Conservation (phyloP, 2,113 vertebrate species). For the Motacilla alba region DNA sequence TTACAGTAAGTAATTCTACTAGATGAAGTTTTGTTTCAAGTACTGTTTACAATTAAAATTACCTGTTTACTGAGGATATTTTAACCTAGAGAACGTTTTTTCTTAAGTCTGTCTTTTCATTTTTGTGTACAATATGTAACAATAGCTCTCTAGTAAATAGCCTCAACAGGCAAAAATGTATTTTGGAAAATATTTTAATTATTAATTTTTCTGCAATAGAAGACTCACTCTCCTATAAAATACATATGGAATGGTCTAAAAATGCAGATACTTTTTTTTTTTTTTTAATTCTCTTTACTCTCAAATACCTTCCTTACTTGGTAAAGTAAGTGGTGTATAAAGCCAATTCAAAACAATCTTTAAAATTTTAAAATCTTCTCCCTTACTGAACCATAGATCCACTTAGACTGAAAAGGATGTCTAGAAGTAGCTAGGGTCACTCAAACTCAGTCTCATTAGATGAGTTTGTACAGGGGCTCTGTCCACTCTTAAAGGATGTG, state of each 20-base stretch:
- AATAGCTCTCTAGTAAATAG: background rate
- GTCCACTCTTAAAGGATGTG: background rate
- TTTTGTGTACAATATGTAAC: background rate
- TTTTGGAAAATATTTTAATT: background rate
- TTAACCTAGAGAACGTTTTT: background rate
- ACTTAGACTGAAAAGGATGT: background rate
- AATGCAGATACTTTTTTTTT: background rate
- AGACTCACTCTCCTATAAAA: background rate
- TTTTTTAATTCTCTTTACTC: background rate
- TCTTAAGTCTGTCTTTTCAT: background rate
- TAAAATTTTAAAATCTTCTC: background rate
- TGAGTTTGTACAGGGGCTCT: background rate
- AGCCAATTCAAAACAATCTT: background rate
- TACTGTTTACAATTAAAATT: background rate
- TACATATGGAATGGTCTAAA: background rate
- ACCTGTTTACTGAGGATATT: background rate
- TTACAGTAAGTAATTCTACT: background rate
- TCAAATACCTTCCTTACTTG: background rate
- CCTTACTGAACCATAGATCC: background rate
- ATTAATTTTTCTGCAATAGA: background rate
- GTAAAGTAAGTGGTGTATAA: background rate
- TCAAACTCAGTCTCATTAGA: background rate
- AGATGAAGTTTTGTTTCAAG: background rate
- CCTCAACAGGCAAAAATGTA: background rate
- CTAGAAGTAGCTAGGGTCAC: background rate